These are phyloP conservation scores for Macrotus californicus DNA, from an alignment of 2,113 vertebrate genomes.

Conservation along the genomic window DNA sequence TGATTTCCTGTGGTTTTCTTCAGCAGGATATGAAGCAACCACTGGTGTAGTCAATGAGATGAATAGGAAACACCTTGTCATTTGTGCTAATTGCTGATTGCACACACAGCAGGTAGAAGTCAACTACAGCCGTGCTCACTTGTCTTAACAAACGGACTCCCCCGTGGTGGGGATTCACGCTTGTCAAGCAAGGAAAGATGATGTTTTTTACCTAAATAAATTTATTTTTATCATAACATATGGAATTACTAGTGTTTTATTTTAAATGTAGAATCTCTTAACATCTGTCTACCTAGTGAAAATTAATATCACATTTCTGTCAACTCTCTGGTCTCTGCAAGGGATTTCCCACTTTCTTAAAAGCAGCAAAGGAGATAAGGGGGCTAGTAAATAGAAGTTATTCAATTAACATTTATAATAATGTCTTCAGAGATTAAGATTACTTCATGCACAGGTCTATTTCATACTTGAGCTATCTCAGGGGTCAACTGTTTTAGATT, in stretches of 20 bases:
- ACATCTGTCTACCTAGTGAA: neutral
- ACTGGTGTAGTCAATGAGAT: neutral
- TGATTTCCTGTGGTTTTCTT: neutral
- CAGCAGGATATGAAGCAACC: neutral
- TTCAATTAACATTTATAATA: neutral
- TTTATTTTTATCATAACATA: constrained; percentile 51
- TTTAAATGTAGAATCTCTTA: neutral
- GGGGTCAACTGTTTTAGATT: neutral
- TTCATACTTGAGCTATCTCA: neutral
- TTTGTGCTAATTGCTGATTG: neutral
- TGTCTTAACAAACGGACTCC: neutral
- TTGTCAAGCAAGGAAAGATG: constrained; percentile 9
- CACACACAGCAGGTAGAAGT: neutral
- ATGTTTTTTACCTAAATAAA: constrained; percentile 52
- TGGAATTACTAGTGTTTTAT: neutral
- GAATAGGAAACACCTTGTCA: neutral
- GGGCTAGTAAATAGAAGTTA: neutral
- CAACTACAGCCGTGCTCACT: neutral
- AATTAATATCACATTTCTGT: neutral
- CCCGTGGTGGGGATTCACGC: neutral
- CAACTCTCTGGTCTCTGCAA: neutral
- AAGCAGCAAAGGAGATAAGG: neutral
- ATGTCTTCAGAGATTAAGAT: neutral
- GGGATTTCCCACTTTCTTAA: neutral
- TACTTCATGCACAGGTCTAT: neutral